These are phyloP conservation scores for Alosa alosa DNA, from an alignment of 2,113 vertebrate species.

Conservation along the genomic window DNA sequence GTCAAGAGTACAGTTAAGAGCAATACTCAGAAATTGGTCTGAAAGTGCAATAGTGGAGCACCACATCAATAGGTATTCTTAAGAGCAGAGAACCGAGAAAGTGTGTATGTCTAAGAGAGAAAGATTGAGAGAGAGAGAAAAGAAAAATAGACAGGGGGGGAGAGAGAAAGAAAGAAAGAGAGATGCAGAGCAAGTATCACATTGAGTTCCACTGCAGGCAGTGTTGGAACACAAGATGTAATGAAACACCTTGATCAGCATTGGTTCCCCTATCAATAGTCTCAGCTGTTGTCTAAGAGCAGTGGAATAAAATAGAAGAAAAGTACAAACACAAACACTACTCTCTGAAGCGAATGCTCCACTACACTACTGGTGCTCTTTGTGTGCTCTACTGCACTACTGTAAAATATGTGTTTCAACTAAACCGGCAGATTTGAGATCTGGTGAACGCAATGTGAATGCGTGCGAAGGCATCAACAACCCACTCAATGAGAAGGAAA, in stretches of 20 bases:
- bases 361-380: neutral
- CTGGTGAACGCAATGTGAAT: neutral
- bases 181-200: neutral
- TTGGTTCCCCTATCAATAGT: conserved; percentile 10
- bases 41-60: conserved; percentile 42
- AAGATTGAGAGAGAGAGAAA: neutral
- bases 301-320: neutral
- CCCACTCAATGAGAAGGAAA: neutral
- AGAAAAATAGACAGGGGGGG: neutral
- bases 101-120: neutral
- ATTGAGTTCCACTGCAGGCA: conserved; percentile 13
- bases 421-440: neutral
- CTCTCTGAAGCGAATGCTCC: neutral
- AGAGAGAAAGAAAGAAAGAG: neutral
- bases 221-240: neutral
- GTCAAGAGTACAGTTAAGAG: conserved; percentile 37
- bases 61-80: conserved; percentile 23
- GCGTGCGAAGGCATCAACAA: neutral
- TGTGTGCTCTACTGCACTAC: neutral
- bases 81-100: conserved; percentile 1
- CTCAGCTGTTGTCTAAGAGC: neutral
- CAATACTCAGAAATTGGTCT: conserved; percentile 28
- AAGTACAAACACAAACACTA: neutral
- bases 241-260: neutral
- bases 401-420: neutral